Conservation (phyloP, 2,888 invertebrate species). For the Sycophila texana region DNA sequence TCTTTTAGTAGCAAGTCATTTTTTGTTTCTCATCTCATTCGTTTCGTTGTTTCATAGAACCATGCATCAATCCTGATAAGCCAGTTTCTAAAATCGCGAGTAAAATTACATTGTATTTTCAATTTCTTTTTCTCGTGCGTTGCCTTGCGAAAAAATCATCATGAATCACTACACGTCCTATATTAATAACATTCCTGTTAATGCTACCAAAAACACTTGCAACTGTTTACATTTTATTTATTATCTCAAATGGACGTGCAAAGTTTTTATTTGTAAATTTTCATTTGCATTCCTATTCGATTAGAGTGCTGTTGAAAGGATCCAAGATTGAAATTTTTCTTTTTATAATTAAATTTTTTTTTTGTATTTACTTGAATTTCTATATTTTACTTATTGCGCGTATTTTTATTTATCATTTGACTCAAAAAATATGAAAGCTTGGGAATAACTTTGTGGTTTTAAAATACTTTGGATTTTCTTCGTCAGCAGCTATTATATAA, state of each 20-base stretch:
- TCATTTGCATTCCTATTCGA: slow-evolving; percentile 30
- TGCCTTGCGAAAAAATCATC: slow-evolving; percentile 38
- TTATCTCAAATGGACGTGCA: slow-evolving; percentile 59
- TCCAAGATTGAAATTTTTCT: slow-evolving; percentile 39
- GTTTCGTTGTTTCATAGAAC: slow-evolving; percentile 57
- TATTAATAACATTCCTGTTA: slow-evolving; percentile 26
- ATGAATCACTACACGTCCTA: slow-evolving; percentile 43
- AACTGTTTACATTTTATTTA: slow-evolving; percentile 39
- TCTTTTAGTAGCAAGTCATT: slow-evolving; percentile 43
- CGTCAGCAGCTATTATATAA: slow-evolving; percentile 31
- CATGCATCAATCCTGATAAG: slow-evolving; percentile 48
- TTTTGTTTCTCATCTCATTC: slow-evolving; percentile 26
- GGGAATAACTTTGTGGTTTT: slow-evolving; percentile 12
- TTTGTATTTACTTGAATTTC: not conserved
- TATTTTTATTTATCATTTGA: slow-evolving; percentile 17
- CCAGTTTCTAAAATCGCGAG: slow-evolving; percentile 23
- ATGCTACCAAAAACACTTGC: slow-evolving; percentile 25
- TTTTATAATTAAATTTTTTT: slow-evolving; percentile 29
- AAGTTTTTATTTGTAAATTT: slow-evolving; percentile 59
- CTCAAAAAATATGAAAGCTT: slow-evolving; percentile 46
- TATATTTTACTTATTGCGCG: slow-evolving; percentile 37
- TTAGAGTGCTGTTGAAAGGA: slow-evolving; percentile 20
- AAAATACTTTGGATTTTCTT: slow-evolving; percentile 37
- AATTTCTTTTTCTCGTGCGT: slow-evolving; percentile 35
- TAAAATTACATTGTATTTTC: slow-evolving; percentile 38